These are phyloP conservation scores for Virgularia gustaviana DNA, from an alignment of 92 coral and sea anemone genomes.

Conservation along the genomic window DNA sequence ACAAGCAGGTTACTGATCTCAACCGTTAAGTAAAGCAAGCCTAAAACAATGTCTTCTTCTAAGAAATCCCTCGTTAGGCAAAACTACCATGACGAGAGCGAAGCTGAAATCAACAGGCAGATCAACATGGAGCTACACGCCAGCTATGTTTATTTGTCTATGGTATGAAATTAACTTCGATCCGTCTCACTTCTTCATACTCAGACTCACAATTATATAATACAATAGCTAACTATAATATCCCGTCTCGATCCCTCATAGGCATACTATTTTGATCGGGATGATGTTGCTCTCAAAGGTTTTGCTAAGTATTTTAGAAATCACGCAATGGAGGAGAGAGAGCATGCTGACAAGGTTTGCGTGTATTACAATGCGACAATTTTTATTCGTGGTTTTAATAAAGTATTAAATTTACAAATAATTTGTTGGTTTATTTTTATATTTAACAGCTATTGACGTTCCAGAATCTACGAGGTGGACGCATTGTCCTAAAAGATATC, in stretches of 20 bases:
- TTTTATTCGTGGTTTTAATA: not conserved
- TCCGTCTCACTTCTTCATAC: no score
- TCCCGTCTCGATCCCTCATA: no score
- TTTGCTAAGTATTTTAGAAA: conserved; percentile 81
- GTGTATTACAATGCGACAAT: no score
- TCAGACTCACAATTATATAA: no score
- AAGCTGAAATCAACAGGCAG: conserved; percentile 95
- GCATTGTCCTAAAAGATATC: conserved; percentile 81
- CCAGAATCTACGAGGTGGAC: conserved; percentile 95
- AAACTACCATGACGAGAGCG: conserved; percentile 87
- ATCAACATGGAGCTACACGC: conserved; percentile 97
- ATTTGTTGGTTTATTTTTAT: not conserved
- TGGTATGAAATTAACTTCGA: no score
- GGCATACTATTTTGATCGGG: conserved; percentile 97
- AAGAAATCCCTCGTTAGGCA: no score
- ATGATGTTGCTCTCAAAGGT: conserved; percentile 84
- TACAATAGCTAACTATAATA: no score
- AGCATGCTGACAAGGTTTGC: conserved; percentile 87
- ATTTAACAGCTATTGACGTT: conserved; percentile 70
- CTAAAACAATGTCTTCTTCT: no score
- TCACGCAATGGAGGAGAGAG: conserved; percentile 81
- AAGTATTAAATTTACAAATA: not conserved
- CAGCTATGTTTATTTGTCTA: conserved; percentile 84
- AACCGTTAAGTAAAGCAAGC: no score
- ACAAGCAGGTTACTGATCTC: no score